These are phyloP conservation scores for Lutraria lutraria DNA, from an alignment of 2,888 invertebrate genomes.

Conservation along the genomic window DNA sequence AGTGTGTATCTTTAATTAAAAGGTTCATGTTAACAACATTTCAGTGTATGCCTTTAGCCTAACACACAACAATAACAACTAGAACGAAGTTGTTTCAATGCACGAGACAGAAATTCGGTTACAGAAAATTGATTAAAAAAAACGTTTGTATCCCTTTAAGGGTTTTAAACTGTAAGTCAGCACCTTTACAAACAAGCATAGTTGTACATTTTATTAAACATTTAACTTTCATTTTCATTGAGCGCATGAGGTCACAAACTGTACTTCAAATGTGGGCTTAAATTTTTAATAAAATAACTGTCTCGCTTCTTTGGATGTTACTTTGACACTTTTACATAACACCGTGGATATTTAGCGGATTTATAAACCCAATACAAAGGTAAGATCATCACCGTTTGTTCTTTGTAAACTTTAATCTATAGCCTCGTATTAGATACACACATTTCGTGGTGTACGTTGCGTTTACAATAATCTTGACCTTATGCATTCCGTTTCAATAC, in stretches of 20 bases:
- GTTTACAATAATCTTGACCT: no score
- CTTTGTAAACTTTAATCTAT: no score
- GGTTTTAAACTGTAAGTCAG: slow-evolving; percentile 1
- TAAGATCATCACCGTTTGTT: no score
- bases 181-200: neutral
- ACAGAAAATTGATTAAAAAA: neutral
- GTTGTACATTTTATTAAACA: slow-evolving; percentile 11
- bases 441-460: no score
- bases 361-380: no score
- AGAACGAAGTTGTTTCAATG: neutral
- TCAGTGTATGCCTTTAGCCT: neutral
- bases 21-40: neutral
- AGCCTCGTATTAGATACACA: no score
- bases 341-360: no score
- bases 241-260: neutral
- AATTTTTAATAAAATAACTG: neutral
- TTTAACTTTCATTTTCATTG: slow-evolving; percentile 9
- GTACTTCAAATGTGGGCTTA: neutral
- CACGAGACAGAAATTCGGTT: neutral
- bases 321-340: no score
- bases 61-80: neutral
- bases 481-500: no score
- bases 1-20: neutral
- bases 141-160: neutral
- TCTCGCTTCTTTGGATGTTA: no score